Evolutionary conservation across 2,113 vertebrate genomes (phyloP).

Genomic region (Callaeas wilsoni): DNA sequence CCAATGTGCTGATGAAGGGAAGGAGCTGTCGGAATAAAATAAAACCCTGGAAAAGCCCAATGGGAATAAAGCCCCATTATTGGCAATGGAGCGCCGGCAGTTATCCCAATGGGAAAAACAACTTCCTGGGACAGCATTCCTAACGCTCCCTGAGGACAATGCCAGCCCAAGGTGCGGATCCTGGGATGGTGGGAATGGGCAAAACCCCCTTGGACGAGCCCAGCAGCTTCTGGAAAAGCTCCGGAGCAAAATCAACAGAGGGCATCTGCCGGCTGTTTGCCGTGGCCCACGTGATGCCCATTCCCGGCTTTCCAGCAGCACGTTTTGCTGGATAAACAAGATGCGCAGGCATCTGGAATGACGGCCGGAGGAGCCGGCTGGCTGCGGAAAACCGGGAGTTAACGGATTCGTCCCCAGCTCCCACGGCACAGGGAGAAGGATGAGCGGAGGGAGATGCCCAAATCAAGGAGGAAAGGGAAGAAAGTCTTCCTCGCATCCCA

Average conservation of each 20-base stretch:
- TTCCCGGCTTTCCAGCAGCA: not conserved
- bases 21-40: not conserved
- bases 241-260: conserved; percentile 72
- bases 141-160: not conserved
- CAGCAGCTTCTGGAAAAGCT: conserved; percentile 69
- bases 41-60: not conserved
- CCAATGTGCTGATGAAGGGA: not conserved
- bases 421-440: not conserved
- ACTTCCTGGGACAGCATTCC: not conserved
- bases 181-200: not conserved
- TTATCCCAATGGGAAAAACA: accelerated
- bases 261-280: conserved; percentile 77
- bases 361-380: conserved; percentile 26
- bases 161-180: not conserved
- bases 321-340: conserved; percentile 74
- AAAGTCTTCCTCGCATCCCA: not conserved
- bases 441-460: not conserved
- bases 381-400: conserved; percentile 31
- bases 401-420: not conserved
- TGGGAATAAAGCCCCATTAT: not conserved
- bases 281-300: conserved; percentile 57
- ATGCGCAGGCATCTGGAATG: conserved; percentile 41
- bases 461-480: too few relatives aligned
- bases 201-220: not conserved
- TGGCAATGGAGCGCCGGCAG: accelerated